phyloP scores from a whole-genome alignment of 2,113 vertebrate species.

The Toxostoma redivivum region DNA sequence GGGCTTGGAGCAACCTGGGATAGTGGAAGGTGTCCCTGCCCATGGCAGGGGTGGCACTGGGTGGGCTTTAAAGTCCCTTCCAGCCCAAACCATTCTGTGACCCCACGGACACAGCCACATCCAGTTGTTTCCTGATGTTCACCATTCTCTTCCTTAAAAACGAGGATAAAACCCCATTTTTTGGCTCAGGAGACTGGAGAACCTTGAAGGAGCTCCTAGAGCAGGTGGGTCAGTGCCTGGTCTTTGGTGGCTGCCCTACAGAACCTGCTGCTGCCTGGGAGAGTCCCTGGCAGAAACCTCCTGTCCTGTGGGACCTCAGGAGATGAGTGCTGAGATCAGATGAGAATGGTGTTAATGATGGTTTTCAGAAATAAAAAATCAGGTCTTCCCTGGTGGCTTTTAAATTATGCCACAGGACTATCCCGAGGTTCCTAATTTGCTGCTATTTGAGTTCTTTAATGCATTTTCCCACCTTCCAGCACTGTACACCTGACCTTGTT shows the following conservation, averaged over 20 bases:
- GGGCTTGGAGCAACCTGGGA: not conserved
- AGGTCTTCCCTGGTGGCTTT: not conserved
- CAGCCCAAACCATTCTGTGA: not conserved
- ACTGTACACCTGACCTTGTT: not conserved
- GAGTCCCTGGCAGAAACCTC: not conserved
- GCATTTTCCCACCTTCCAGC: not conserved
- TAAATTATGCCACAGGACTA: not conserved
- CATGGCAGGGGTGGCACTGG: not conserved
- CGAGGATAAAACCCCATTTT: not conserved
- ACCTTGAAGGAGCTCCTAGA: not conserved
- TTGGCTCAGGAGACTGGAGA: not conserved
- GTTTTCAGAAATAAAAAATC: not conserved
- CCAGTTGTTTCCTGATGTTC: not conserved
- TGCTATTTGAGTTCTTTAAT: not conserved
- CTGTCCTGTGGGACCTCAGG: not conserved
- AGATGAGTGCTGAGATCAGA: not conserved
- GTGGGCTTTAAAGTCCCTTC: not conserved
- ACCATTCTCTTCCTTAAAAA: not conserved
- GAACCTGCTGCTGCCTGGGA: not conserved
- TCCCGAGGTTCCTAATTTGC: not conserved
- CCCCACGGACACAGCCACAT: not conserved
- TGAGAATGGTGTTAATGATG: not conserved
- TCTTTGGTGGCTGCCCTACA: not conserved
- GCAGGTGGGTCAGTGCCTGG: not conserved
- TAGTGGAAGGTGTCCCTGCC: not conserved